These are phyloP conservation scores for Drosophila cardini DNA, from an alignment of 1,140 invertebrate species.

Conservation along the genomic window DNA sequence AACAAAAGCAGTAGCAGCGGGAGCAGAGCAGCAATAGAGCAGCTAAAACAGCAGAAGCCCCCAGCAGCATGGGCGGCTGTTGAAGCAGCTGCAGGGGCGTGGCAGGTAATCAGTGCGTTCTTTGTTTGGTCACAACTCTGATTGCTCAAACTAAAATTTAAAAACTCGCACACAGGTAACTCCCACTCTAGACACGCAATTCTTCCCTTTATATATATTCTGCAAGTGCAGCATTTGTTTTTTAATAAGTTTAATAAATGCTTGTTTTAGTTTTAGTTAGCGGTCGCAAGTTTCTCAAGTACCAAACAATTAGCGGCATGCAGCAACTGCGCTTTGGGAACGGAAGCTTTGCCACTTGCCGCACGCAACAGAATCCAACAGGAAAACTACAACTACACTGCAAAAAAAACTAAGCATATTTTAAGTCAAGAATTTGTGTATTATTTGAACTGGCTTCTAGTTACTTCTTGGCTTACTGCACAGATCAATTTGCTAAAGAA, in stretches of 20 bases:
- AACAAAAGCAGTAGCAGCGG: slow-evolving; percentile 61
- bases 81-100: slow-evolving; percentile 51
- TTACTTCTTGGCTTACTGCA: background rate
- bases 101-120: slow-evolving; percentile 73
- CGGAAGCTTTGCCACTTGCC: slow-evolving; percentile 68
- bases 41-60: too few species aligned
- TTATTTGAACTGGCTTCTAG: too few species aligned
- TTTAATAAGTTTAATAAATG: slow-evolving; percentile 83
- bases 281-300: slow-evolving; percentile 80
- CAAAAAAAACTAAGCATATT: too few species aligned
- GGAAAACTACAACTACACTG: background rate
- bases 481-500: slow-evolving; percentile 2
- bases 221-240: slow-evolving; percentile 50
- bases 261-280: slow-evolving; percentile 79
- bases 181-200: slow-evolving; percentile 52
- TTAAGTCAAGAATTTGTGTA: too few species aligned
- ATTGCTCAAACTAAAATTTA: slow-evolving; percentile 20
- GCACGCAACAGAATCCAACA: slow-evolving; percentile 63
- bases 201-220: background rate
- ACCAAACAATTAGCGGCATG: slow-evolving; percentile 77
- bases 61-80: background rate
- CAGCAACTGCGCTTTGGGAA: slow-evolving; percentile 63
- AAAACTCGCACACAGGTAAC: slow-evolving; percentile 18
- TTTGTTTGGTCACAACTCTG: slow-evolving; percentile 54
- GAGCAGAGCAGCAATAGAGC: slow-evolving; percentile 2